Conservation (phyloP, 2,888 invertebrate genomes). For the Macaria liturata region DNA sequence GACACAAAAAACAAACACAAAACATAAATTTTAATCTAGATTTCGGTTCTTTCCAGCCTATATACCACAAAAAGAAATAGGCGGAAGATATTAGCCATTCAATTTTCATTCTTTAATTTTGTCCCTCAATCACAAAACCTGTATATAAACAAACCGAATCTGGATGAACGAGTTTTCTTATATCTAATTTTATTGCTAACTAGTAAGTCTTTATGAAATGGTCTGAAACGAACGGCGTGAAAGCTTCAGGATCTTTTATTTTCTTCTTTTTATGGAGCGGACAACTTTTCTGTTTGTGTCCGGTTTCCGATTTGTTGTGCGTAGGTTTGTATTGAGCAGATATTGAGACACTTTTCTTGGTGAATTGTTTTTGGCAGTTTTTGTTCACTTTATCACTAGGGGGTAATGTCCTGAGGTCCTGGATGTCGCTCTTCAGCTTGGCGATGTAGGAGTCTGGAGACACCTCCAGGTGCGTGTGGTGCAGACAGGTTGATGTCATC, state of each 20-base stretch:
- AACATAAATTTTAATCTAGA: no score
- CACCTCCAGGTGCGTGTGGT: constrained; percentile 75
- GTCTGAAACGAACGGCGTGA: constrained; percentile 64
- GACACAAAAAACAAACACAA: no score
- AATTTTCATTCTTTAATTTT: no score
- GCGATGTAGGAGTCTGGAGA: constrained; percentile 46
- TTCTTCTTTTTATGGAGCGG: constrained; percentile 68
- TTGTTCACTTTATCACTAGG: constrained; percentile 40
- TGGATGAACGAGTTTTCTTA: no score
- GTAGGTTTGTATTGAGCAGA: constrained; percentile 67
- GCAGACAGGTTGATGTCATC: constrained; percentile 72
- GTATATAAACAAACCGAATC: no score
- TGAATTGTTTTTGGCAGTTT: constrained; percentile 58
- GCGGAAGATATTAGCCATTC: no score
- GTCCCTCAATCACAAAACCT: no score
- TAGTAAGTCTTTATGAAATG: constrained; percentile 79
- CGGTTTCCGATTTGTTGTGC: constrained; percentile 72
- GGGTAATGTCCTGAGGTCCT: constrained; percentile 35
- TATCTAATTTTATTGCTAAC: constrained; percentile 22
- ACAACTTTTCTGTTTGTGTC: constrained; percentile 68
- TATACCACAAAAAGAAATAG: no score
- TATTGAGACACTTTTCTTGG: constrained; percentile 65
- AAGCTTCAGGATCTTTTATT: constrained; percentile 59
- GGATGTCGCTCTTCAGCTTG: constrained; percentile 37
- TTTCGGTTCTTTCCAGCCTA: no score